Evolutionary conservation across 2,888 invertebrate genomes (phyloP), one percentile per base, ranked within the genome.

Genomic region (Abrostola tripartita): DNA sequence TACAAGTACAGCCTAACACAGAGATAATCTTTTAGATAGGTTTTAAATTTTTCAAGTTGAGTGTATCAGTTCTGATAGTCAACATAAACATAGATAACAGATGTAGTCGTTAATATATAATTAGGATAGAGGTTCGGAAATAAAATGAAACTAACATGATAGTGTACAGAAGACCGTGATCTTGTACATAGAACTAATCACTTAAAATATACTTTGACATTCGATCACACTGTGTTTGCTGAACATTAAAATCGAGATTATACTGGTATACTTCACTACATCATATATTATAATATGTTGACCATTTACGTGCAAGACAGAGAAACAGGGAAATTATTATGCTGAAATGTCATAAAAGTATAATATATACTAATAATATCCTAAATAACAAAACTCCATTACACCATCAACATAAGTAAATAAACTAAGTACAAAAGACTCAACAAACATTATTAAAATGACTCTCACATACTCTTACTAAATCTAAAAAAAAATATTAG

Each of bases 401-500:
- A 84, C 81, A 86, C 84, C 84, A 88, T 88, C 87, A 86, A 86
- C 84, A 72, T 81, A 85, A 81, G 81, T 83, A 85, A 83, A 82
- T 82, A 83, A 87, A 89, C 86, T 90, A 91, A 91, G 90, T 90
- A 91, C 88, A 89, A 88, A 89, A 88, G 78, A 88, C 75, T 84
- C 83, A 88, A 88, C 88, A 86, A 84, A 78, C 56, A 68, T 71
- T 75, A 63, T 65, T 62, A 57, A 59, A 82, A 78, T 81, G 80
- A 85, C 86, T 83, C 70, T 72, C 78, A 78, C 68, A 80, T 79
- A 73, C 68, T 76, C 44, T 57, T 68, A 62, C 24, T 73, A 64
- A 67, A 66, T 69, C 63, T 72, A 68, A 55, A 68, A 68, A 55
- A 68, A 49, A 61, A 40, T 58, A 65, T 54, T 68, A 75, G 53